Percentiles rank a stretch among this genome's conserved stretches.
Conservation (phyloP, 2,888 invertebrate species). For the Polylopha cassiicola region DNA sequence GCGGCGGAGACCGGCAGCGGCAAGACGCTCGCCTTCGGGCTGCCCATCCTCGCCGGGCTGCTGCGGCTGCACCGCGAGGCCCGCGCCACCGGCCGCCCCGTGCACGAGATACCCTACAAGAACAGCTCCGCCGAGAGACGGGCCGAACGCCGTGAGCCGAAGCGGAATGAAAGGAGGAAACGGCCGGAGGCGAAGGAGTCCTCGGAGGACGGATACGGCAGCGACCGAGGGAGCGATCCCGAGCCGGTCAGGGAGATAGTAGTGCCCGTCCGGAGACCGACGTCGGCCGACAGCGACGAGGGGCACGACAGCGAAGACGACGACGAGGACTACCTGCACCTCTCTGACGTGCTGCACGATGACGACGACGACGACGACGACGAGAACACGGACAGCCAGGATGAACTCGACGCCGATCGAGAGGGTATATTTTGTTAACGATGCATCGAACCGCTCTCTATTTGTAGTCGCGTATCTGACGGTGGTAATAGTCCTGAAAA, state of each 20-base stretch:
- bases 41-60: conserved; percentile 93
- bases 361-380: conserved; percentile 52
- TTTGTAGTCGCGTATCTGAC: too few species aligned
- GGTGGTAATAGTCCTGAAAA: too few species aligned
- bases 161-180: conserved; percentile 32
- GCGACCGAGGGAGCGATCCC: too few species aligned
- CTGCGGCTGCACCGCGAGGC: conserved; percentile 80
- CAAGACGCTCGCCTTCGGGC: conserved; percentile 97
- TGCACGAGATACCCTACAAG: conserved; percentile 61
- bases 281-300: conserved; percentile 49
- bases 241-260: too few species aligned
- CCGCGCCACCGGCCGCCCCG: conserved; percentile 49
- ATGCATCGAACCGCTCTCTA: too few species aligned
- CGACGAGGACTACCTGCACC: conserved; percentile 52
- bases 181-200: conserved; percentile 43
- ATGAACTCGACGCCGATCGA: conserved; percentile 38
- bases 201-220: conserved; percentile 63
- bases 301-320: conserved; percentile 60
- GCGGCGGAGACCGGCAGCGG: conserved; percentile 99
- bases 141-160: conserved; percentile 23
- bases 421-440: conserved; percentile 37
- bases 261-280: conserved; percentile 51
- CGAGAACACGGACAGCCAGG: conserved; percentile 27
- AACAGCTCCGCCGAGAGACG: conserved; percentile 51
- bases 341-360: conserved; percentile 61